Base-by-base conservation (phyloP, 2,113 vertebrate genomes). In the Protomyctophum bolini region DNA sequence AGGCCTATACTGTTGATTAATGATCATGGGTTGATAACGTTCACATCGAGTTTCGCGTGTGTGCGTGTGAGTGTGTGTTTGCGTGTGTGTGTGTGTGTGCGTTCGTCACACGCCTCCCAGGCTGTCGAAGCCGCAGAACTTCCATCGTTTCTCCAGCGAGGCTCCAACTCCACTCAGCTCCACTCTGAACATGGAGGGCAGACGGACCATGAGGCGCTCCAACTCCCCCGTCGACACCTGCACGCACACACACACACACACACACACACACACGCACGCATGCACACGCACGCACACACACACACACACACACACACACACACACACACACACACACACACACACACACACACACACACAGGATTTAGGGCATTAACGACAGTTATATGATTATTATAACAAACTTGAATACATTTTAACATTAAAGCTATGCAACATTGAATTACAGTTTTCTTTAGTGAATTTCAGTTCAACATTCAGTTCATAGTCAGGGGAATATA, bases 91-190 rank as follows among this genome's bases (percentile, higher is more conserved):
- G 51, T 72, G 60, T 63, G 21, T 52, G 69, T 66, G 64, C 87
- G 78, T 79, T 66, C 57, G 91, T 95, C 95, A 97, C 80, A 92
- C 68, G 1, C 95, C 95, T 70, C 96, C 94, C 66, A 98, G 94
- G 85, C 94, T 95, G 89, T 98, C 95, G 50, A 99, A 99, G 75
- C 96, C 97, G 82, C 96, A 98, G 88, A 99, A 94, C 90, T 97
- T 99, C 97, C 97, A 99, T 10, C 97, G 94, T 82, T 99, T 99
- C 78, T 99, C 97, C 93, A 99, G 88, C 0, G 95, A 98, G 3
- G 97, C 97, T 29, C 97, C 97, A 7, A 99, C 97, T 1, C 97
- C 97, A 5, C 95, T 97, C 91, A 99, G 96, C 84, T 99, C 97
- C 91, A 98, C 97, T 46, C 95, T 92, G 88, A 99, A 99, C 96